Base-by-base conservation (phyloP, 2,888 invertebrate genomes). In the Troides aeacus region DNA sequence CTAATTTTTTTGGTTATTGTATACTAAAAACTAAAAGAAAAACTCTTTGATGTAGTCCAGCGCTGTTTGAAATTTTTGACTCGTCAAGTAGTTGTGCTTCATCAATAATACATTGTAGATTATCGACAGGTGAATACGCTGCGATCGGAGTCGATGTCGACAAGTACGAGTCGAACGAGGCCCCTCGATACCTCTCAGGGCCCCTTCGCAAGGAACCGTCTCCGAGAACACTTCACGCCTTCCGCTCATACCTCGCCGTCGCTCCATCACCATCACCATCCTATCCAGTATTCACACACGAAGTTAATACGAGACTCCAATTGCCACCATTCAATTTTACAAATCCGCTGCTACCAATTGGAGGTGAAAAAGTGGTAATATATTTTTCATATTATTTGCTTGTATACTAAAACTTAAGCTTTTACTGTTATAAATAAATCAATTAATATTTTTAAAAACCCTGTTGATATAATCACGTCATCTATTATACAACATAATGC, bases 141-240 rank as follows among this genome's bases (percentile, higher is more conserved):
- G 98, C 97, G 1, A 96, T 98, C 30, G 98, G 98, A 7, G 97
- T 98, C 8, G 97, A 97, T 81, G 95, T 97, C 18, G 97, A 97
- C 76, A 96, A 97, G 79, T 98, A 98, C 87, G 96, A 97, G 79
- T 89, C 94, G 2, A 93, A 94, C 30, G 94, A 95, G 71, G 97
- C 98, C 0, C 94, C 95, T 63, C 95, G 96, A 75, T 98, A 98
- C 87, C 92, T 98, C 36, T 93, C 95, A 65, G 97, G 97, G 17
- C 93, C 97, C 4, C 89, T 97, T 53, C 92, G 94, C 65, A 95
- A 95, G 72, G 94, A 94, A 72, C 88, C 90, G 0, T 93, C 95
- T 62, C 89, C 94, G 0, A 87, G 93, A 46, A 94, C 95, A 0
- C 89, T 95, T 60, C 92, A 93, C 65, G 97, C 97, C 0, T 98